Conservation (phyloP, 2,113 vertebrate species). For the Mus spicilegus region DNA sequence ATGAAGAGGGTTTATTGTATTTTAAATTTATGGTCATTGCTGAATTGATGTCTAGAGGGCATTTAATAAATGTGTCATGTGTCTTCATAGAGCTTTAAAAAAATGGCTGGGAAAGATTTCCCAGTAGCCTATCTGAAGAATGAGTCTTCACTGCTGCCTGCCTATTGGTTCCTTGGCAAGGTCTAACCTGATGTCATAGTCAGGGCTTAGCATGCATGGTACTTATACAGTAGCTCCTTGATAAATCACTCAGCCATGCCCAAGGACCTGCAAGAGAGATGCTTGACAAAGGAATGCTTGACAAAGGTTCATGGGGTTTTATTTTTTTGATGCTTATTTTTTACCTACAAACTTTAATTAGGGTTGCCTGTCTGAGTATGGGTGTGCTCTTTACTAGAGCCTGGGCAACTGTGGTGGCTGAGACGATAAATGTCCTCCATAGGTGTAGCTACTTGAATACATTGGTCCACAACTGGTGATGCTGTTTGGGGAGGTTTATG, state of each 20-base stretch:
- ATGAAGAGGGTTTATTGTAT: constrained; percentile 62
- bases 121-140: background rate
- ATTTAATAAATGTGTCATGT: constrained; percentile 48
- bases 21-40: constrained; percentile 68
- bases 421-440: too few species aligned
- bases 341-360: background rate
- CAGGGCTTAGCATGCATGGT: too few species aligned
- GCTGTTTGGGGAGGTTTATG: background rate
- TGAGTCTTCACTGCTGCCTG: accelerated
- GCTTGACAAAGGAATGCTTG: background rate
- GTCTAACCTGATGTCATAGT: too few species aligned
- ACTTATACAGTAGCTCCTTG: accelerated
- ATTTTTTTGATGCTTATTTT: background rate
- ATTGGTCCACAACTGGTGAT: background rate
- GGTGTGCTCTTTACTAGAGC: background rate
- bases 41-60: constrained; percentile 46
- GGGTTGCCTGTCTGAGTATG: background rate
- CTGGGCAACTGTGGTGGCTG: too few species aligned
- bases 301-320: background rate
- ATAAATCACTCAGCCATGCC: background rate
- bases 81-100: constrained; percentile 44
- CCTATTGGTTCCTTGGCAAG: background rate
- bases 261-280: background rate
- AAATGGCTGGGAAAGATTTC: background rate
- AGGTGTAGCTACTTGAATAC: background rate